phyloP scores from a whole-genome alignment of 2,888 invertebrate species.

The Philopedon plagiatum region DNA sequence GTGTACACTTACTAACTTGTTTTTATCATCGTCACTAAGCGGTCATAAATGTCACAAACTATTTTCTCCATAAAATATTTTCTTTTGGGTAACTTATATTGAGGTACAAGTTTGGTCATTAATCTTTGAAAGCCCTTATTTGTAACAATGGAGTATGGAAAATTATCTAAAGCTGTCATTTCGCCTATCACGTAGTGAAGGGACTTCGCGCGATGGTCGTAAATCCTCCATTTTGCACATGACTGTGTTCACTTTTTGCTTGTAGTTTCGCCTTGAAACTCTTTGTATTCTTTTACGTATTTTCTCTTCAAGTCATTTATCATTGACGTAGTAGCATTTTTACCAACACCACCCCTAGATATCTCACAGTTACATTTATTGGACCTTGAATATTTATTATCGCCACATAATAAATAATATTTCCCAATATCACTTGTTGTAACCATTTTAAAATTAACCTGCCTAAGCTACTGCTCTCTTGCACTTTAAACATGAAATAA shows the following conservation, averaged over 20 bases:
- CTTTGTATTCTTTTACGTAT: neutral
- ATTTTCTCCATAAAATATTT: neutral
- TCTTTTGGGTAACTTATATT: neutral
- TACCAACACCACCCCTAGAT: neutral
- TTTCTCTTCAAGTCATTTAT: neutral
- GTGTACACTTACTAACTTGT: too few relatives aligned
- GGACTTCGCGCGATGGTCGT: neutral
- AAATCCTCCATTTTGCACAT: neutral
- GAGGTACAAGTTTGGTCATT: neutral
- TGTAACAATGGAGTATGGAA: neutral
- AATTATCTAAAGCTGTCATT: neutral
- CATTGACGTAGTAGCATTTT: neutral
- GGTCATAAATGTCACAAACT: too few relatives aligned
- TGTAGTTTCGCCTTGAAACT: neutral
- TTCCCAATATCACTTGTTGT: too few relatives aligned
- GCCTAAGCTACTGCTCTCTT: too few relatives aligned
- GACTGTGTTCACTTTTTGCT: neutral
- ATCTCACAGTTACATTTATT: neutral
- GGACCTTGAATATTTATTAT: too few relatives aligned
- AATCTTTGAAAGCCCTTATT: neutral
- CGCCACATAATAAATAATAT: too few relatives aligned
- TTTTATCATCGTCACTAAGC: too few relatives aligned
- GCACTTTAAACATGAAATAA: too few relatives aligned
- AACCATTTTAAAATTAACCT: too few relatives aligned
- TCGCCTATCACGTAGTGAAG: neutral